Evolutionary conservation across 2,888 invertebrate species (phyloP), one percentile per base, ranked within the genome.

Genomic region (Palloptera scutellata): DNA sequence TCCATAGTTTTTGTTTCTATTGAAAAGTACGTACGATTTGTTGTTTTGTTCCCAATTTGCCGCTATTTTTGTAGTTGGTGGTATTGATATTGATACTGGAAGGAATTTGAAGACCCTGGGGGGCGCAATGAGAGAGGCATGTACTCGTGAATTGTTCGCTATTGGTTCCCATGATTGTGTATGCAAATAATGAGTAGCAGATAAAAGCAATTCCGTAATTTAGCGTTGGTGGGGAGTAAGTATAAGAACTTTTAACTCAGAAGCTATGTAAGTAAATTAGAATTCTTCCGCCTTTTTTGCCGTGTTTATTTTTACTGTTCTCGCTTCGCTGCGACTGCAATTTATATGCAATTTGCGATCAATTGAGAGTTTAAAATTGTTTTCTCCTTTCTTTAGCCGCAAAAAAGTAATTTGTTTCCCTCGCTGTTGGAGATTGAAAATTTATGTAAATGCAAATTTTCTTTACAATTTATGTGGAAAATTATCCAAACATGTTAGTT

Each of bases 121-220:
- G 64, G 51, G 48, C 48, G 45, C 19, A 53, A 11, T 45, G 43
- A 42, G 15, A 45, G 9, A 57, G 57, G 13, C 30, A 48, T 61
- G 40, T 30, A 64, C 10, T 51, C 40, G 11, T 57, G 57, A 64
- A 48, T 19, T 55, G 45, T 57, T 40, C 30, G 30, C 51, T 58
- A 64, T 64, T 59, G 64, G 64, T 64, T 64, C 64, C 64, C 64
- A 64, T 64, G 64, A 51, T 64, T 64, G 58, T 64, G 30, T 30
- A 30, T 2, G 30, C 30, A 30, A 30, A 30, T 30, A 30, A 30
- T 30, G 30, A 30, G 30, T 30, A 30, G 30, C 30, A 30, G 30
- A 30, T 30, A 30, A 30, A 4, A 2, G 6, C 6, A 2, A 30
- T 6, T 30, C 30, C 30, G 30, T n/a, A n/a, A n/a, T n/a, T n/a